Percentiles rank a stretch among this genome's conserved stretches.
phyloP scores from a whole-genome alignment of 2,888 invertebrate genomes.

The Zygogramma bicolorata region DNA sequence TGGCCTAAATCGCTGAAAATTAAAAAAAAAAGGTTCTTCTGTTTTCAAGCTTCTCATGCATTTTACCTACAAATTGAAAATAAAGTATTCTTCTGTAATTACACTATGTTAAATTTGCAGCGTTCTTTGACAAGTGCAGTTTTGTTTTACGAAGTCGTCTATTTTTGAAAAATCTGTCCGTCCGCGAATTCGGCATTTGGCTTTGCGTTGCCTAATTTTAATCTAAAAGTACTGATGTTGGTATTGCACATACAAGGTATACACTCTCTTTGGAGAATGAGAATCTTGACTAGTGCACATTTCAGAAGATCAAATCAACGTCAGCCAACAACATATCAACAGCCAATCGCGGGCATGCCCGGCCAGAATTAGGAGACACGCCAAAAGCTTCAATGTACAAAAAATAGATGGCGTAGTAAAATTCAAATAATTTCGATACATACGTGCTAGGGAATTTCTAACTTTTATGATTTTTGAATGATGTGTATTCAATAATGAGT shows the following conservation, averaged over 20 bases:
- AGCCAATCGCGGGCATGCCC: constrained; percentile 63
- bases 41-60: too few relatives aligned
- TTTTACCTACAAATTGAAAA: too few relatives aligned
- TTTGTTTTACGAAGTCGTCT: neutral
- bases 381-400: constrained; percentile 47
- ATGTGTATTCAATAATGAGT: constrained; percentile 45
- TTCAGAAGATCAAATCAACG: neutral
- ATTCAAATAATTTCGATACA: constrained; percentile 25
- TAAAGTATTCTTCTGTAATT: too few relatives aligned
- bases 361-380: constrained; percentile 50
- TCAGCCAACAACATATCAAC: constrained; percentile 62
- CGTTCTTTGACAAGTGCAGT: neutral
- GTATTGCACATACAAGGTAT: neutral
- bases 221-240: neutral
- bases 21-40: too few relatives aligned
- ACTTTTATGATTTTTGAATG: constrained; percentile 27
- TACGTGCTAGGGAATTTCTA: constrained; percentile 28
- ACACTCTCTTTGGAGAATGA: neutral
- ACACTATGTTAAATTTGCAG: too few relatives aligned
- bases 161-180: neutral
- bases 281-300: neutral
- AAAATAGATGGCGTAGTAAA: constrained; percentile 32
- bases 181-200: constrained; percentile 44
- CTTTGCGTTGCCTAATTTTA: constrained; percentile 41
- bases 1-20: constrained; percentile 12